A percentile compares a stretch with the other conserved stretches of the same genome.
Evolutionary conservation across 2,113 vertebrate species (phyloP).

Genomic region (Dascyllus trimaculatus): DNA sequence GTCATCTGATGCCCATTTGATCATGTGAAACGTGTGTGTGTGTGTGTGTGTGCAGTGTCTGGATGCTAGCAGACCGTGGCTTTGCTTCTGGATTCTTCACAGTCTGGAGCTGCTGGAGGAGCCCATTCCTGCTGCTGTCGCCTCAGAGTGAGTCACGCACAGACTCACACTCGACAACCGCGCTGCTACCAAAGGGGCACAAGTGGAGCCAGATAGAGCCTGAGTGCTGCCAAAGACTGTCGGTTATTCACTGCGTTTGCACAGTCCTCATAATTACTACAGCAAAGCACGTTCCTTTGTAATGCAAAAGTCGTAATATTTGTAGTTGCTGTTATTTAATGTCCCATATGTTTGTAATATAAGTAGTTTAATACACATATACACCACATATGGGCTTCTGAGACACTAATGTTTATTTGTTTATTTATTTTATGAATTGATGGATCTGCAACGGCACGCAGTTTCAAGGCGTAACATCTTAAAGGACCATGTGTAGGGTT

Average conservation of each 20-base stretch:
- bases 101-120: slow-evolving; percentile 95
- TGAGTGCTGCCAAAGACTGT: slow-evolving; percentile 2
- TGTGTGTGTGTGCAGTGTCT: slow-evolving; percentile 87
- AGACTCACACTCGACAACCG: not conserved
- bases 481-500: no score
- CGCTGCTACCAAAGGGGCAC: no score
- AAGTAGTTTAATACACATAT: not conserved
- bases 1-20: slow-evolving; percentile 35
- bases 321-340: not conserved
- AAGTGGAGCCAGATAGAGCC: slow-evolving; percentile 7
- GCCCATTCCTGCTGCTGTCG: slow-evolving; percentile 88
- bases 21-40: slow-evolving; percentile 9
- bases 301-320: not conserved
- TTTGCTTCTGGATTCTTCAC: slow-evolving; percentile 99
- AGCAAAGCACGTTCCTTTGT: not conserved
- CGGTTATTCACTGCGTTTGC: slow-evolving; percentile 14
- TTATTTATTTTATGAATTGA: no score
- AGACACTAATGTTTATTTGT: no score
- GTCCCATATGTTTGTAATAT: not conserved
- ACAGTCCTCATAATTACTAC: slow-evolving; percentile 20
- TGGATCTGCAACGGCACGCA: no score
- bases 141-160: slow-evolving; percentile 90
- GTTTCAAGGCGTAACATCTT: no score
- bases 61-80: slow-evolving; percentile 98
- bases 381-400: not conserved